Evolutionary conservation across 2,797 vertebrate species (phyloP).

Genomic region (Rhincodon typus): DNA sequence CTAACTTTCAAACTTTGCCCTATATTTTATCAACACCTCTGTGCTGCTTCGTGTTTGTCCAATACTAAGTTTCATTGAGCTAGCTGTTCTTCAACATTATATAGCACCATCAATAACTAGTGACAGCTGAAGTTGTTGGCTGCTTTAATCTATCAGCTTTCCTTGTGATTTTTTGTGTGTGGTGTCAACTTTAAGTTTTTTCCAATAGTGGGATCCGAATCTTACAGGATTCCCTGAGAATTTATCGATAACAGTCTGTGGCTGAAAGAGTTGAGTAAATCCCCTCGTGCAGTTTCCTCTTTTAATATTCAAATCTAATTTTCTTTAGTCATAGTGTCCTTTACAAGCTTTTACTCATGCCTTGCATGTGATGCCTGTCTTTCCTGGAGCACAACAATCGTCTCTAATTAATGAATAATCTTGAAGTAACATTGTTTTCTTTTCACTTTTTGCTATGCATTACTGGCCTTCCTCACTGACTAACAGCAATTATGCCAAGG

Average conservation of each 20-base stretch:
- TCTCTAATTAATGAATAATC: slow-evolving; percentile 1
- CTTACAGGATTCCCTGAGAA: background rate
- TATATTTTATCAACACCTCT: background rate
- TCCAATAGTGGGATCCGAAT: background rate
- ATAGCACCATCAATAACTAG: background rate
- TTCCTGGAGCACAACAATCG: background rate
- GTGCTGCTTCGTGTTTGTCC: background rate
- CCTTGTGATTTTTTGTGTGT: background rate
- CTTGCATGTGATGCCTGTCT: slow-evolving; percentile 7
- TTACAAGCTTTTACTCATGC: background rate
- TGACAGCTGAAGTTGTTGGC: background rate
- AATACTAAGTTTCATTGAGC: background rate
- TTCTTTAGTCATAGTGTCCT: background rate
- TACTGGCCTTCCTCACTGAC: slow-evolving; percentile 47
- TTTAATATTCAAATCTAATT: background rate
- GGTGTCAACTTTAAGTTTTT: background rate
- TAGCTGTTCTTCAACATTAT: background rate
- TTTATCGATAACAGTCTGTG: background rate
- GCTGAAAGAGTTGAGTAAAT: background rate
- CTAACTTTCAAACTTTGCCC: background rate
- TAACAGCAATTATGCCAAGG: slow-evolving; percentile 88
- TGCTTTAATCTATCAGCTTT: background rate
- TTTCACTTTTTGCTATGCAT: slow-evolving; percentile 49
- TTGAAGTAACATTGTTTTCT: slow-evolving; percentile 44
- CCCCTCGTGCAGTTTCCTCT: background rate